These are phyloP conservation scores for Catharus bicknelli DNA, from an alignment of 2,113 vertebrate genomes.

Conservation along the genomic window DNA sequence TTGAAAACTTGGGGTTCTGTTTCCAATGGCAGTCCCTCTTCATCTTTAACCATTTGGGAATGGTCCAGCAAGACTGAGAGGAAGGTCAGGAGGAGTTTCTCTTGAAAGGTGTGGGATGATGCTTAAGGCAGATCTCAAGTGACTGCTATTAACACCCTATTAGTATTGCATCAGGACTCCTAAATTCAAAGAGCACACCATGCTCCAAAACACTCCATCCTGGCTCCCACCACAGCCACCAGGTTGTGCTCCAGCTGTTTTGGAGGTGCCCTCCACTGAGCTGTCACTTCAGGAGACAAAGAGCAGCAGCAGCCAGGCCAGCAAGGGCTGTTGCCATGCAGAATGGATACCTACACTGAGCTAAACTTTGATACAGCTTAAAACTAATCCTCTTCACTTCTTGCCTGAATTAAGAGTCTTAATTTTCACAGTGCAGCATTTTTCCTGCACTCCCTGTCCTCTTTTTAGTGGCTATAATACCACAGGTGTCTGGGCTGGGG, in stretches of 20 bases:
- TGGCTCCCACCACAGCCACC: background rate
- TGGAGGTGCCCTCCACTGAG: background rate
- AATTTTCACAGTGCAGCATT: background rate
- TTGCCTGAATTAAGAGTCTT: background rate
- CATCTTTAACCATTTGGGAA: background rate
- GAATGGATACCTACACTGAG: background rate
- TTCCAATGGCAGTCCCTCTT: background rate
- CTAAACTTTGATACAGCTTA: constrained; percentile 9
- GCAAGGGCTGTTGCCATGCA: constrained; percentile 7
- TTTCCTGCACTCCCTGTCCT: background rate
- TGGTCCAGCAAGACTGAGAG: background rate
- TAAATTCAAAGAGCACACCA: background rate
- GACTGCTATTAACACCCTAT: background rate
- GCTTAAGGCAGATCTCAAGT: background rate
- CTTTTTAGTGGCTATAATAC: background rate
- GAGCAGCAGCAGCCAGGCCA: background rate
- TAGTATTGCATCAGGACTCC: background rate
- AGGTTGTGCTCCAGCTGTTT: background rate
- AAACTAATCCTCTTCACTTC: constrained; percentile 37
- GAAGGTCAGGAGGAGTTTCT: background rate
- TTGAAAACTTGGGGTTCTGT: background rate
- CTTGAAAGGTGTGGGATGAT: background rate
- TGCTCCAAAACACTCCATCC: background rate
- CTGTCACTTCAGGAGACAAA: background rate
- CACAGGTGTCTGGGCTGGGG: background rate